Percentiles rank a stretch among this genome's conserved stretches.
Evolutionary conservation across 2,888 invertebrate species (phyloP).

Genomic region (Catocala nupta): DNA sequence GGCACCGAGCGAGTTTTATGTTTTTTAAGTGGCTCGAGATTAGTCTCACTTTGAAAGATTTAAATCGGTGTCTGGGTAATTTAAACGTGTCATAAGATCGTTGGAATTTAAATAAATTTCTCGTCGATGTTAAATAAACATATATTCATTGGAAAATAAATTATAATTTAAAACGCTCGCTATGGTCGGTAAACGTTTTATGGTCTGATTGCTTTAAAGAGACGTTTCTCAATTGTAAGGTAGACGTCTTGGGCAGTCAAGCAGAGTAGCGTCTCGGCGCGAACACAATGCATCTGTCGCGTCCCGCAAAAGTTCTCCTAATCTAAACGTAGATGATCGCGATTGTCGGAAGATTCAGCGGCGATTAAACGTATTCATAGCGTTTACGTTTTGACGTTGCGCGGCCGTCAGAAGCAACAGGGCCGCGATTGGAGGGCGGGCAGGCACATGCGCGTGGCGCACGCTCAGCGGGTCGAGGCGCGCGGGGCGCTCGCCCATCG

Average conservation of each 20-base stretch:
- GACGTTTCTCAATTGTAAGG: slow-evolving; percentile 32
- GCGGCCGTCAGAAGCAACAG: slow-evolving; percentile 85
- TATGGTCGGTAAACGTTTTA: slow-evolving; percentile 10
- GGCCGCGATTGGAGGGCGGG: slow-evolving; percentile 76
- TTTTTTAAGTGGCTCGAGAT: slow-evolving; percentile 61
- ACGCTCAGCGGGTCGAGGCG: slow-evolving; percentile 47
- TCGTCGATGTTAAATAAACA: neutral
- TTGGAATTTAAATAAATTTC: neutral
- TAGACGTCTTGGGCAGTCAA: slow-evolving; percentile 58
- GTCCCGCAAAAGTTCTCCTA: slow-evolving; percentile 68
- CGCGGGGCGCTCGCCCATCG: slow-evolving; percentile 68
- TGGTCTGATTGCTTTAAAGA: slow-evolving; percentile 25
- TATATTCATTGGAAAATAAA: neutral
- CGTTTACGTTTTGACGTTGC: slow-evolving; percentile 80
- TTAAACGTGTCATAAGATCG: slow-evolving; percentile 11
- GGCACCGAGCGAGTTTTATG: slow-evolving; percentile 62
- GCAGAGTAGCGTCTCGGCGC: slow-evolving; percentile 49
- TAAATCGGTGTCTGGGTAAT: slow-evolving; percentile 19
- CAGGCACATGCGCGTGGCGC: slow-evolving; percentile 69
- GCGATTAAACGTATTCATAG: slow-evolving; percentile 84
- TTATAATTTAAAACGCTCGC: neutral
- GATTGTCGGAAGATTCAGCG: slow-evolving; percentile 77
- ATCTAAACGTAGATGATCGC: slow-evolving; percentile 76
- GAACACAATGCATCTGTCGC: slow-evolving; percentile 63
- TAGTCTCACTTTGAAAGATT: slow-evolving; percentile 44